These are phyloP conservation scores for Saccostrea cuccullata DNA, from an alignment of 1,140 invertebrate genomes.

Conservation along the genomic window DNA sequence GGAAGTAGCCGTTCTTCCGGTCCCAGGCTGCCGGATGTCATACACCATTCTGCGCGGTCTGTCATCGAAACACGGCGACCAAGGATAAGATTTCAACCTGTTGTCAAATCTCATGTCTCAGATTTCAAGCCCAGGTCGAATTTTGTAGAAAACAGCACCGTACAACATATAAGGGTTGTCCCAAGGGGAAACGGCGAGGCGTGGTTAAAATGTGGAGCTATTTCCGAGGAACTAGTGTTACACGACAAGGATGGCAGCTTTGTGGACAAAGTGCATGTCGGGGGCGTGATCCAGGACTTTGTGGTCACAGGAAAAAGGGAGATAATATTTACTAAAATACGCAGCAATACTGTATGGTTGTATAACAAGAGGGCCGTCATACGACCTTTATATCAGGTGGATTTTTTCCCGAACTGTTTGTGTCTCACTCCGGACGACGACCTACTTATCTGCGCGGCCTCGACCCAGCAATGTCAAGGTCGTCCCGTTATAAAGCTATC, in stretches of 20 bases:
- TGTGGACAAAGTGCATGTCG: neutral
- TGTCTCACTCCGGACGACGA: neutral
- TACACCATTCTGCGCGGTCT: neutral
- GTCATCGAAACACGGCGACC: neutral
- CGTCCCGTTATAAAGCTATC: neutral
- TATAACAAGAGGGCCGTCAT: neutral
- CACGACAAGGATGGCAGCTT: neutral
- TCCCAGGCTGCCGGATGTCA: neutral
- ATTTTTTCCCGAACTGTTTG: neutral
- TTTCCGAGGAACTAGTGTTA: slow-evolving; percentile 25
- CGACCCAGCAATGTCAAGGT: slow-evolving; percentile 3
- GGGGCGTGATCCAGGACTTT: slow-evolving; percentile 23
- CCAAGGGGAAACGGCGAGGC: slow-evolving; percentile 18
- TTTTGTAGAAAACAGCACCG: slow-evolving; percentile 19
- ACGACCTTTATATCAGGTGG: neutral
- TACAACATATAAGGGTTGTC: slow-evolving; percentile 33
- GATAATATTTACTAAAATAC: slow-evolving; percentile 21
- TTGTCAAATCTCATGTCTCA: neutral
- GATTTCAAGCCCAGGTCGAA: neutral
- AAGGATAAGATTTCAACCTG: neutral
- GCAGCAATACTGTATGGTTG: neutral
- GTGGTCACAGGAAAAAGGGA: slow-evolving; percentile 8
- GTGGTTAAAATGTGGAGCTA: slow-evolving; percentile 37
- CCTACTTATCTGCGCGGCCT: neutral
- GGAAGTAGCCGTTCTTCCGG: slow-evolving; percentile 10